These are phyloP conservation scores for Trididemnum miniatum DNA, from an alignment of 23 tunicate genomes.

Conservation along the genomic window DNA sequence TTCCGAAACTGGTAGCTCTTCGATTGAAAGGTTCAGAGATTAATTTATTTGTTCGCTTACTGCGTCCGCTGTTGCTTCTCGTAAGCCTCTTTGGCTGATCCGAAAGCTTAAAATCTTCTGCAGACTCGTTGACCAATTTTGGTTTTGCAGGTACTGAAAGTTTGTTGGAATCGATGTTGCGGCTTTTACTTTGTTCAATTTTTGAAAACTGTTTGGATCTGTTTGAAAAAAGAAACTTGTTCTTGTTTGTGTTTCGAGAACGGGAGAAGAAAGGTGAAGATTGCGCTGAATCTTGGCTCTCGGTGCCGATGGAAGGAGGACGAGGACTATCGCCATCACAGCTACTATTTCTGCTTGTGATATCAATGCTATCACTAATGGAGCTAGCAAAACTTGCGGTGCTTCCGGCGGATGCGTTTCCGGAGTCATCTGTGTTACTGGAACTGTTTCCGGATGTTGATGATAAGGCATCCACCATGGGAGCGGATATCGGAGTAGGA, in stretches of 20 bases:
- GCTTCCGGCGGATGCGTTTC: constrained; percentile 96
- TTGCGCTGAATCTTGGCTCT: constrained; percentile 57
- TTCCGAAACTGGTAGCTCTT: constrained; percentile 53
- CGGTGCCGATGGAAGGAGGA: constrained; percentile 38
- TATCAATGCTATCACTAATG: constrained; percentile 50
- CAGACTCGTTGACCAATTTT: background rate
- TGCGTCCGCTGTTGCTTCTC: constrained; percentile 76
- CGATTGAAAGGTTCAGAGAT: constrained; percentile 4
- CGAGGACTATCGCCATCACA: constrained; percentile 89
- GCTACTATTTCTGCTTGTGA: constrained; percentile 84
- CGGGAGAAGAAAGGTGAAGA: constrained; percentile 45
- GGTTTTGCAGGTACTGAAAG: constrained; percentile 48
- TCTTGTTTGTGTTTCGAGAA: constrained; percentile 12
- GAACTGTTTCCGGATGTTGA: constrained; percentile 26
- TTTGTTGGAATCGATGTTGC: constrained; percentile 5
- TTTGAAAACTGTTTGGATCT: background rate
- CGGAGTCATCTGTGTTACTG: constrained; percentile 89
- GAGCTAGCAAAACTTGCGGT: constrained; percentile 46
- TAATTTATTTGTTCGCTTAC: background rate
- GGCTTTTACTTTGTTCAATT: background rate
- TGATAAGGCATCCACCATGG: constrained; percentile 18
- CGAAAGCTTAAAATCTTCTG: background rate
- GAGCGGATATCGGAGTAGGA: background rate
- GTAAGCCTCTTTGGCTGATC: constrained; percentile 47
- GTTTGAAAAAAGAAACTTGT: background rate